Conservation (phyloP, 1,140 invertebrate genomes). For the Scaptomyza montana region DNA sequence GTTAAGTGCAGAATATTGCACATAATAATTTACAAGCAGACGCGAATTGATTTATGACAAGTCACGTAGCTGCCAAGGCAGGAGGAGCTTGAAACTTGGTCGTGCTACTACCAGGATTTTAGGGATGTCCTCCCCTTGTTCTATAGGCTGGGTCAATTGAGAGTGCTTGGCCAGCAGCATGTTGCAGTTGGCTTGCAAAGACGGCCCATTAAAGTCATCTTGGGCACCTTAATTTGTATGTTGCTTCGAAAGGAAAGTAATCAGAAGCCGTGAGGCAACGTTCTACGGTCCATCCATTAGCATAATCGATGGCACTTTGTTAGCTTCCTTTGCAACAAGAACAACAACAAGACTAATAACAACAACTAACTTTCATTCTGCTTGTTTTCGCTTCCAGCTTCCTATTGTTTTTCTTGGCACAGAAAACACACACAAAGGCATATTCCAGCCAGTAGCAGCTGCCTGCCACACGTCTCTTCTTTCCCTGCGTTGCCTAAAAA, state of each 20-base stretch:
- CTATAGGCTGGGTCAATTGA: background rate
- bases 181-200: slow-evolving; percentile 7
- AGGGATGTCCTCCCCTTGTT: background rate
- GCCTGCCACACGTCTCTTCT: background rate
- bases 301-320: slow-evolving; percentile 77
- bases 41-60: slow-evolving; percentile 73
- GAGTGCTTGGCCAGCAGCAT: background rate
- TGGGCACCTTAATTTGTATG: slow-evolving; percentile 23
- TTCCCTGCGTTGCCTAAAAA: slow-evolving; percentile 24
- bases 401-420: slow-evolving; percentile 18
- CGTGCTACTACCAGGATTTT: background rate
- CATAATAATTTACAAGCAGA: slow-evolving; percentile 61
- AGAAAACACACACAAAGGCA: background rate
- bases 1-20: slow-evolving; percentile 68
- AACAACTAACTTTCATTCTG: background rate
- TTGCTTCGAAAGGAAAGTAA: slow-evolving; percentile 9
- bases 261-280: slow-evolving; percentile 15
- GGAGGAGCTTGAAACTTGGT: background rate
- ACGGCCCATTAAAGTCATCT: slow-evolving; percentile 24
- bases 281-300: slow-evolving; percentile 49
- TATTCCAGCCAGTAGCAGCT: background rate
- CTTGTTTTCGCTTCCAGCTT: background rate
- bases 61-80: slow-evolving; percentile 54
- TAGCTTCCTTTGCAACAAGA: slow-evolving; percentile 32
- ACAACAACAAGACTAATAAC: slow-evolving; percentile 1